Evolutionary conservation across 1,140 invertebrate species (phyloP).

Genomic region (Drosophila dunni): DNA sequence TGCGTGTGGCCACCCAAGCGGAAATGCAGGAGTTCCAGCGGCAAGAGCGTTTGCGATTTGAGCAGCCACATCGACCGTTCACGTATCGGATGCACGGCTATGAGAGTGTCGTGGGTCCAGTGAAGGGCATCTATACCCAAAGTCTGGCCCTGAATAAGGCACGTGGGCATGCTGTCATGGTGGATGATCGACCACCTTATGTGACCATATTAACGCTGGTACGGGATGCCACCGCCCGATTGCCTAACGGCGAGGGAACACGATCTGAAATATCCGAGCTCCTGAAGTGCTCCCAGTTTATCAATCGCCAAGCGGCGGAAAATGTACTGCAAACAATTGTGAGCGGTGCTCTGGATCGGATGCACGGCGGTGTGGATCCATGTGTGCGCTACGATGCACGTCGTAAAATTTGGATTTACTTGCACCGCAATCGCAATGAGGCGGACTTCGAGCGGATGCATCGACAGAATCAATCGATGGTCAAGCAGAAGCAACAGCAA

Average conservation of each 20-base stretch:
- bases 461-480: constrained; percentile 74
- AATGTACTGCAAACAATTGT: constrained; percentile 93
- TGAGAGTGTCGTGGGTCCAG: constrained; percentile 94
- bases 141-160: constrained; percentile 86
- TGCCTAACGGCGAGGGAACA: constrained; percentile 97
- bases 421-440: constrained; percentile 91
- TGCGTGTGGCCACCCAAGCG: constrained; percentile 90
- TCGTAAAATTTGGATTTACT: constrained; percentile 95
- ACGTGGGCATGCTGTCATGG: constrained; percentile 93
- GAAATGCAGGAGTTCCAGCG: constrained; percentile 92
- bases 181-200: constrained; percentile 93
- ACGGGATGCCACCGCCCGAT: constrained; percentile 94
- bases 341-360: constrained; percentile 93
- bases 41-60: constrained; percentile 90
- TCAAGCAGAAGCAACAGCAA: constrained; percentile 79
- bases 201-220: constrained; percentile 96
- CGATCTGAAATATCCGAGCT: constrained; percentile 90
- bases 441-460: constrained; percentile 90
- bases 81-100: constrained; percentile 94
- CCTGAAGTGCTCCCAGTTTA: constrained; percentile 89
- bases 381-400: constrained; percentile 96
- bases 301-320: constrained; percentile 90
- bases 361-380: constrained; percentile 95
- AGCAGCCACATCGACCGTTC: constrained; percentile 93
- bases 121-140: constrained; percentile 93